These are phyloP conservation scores for Caenorhabditis imperialis DNA, from an alignment of 2,888 invertebrate genomes.

Conservation along the genomic window DNA sequence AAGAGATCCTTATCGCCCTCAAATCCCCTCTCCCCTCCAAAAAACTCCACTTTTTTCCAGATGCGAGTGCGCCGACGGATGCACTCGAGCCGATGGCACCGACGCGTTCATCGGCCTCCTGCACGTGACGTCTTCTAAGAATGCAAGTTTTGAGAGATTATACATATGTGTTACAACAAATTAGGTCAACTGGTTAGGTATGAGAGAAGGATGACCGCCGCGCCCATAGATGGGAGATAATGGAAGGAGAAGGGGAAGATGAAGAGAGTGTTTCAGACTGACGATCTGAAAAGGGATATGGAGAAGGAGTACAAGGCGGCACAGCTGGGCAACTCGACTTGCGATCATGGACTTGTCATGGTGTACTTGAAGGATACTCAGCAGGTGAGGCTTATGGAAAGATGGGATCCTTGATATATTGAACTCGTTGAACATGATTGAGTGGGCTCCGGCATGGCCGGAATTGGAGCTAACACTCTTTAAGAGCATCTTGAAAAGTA, in stretches of 20 bases:
- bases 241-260: conserved; percentile 1
- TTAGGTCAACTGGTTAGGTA: conserved; percentile 53
- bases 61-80: conserved; percentile 67
- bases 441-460: too few relatives aligned
- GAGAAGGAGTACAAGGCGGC: conserved; percentile 68
- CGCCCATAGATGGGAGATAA: not conserved
- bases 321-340: conserved; percentile 69
- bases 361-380: conserved; percentile 73
- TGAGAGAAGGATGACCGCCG: conserved; percentile 6
- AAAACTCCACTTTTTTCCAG: conserved; percentile 42
- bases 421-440: too few relatives aligned
- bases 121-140: conserved; percentile 66
- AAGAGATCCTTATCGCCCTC: conserved; percentile 9
- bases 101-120: conserved; percentile 68
- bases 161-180: too few relatives aligned
- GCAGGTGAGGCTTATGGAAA: conserved; percentile 56
- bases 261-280: conserved; percentile 50
- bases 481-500: too few relatives aligned
- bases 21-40: not conserved
- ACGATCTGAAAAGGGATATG: conserved; percentile 66
- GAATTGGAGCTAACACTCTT: too few relatives aligned
- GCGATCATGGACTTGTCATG: conserved; percentile 75
- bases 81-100: conserved; percentile 61
- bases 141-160: conserved; percentile 60
- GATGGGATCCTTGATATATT: too few relatives aligned